These are phyloP conservation scores for Accipiter virgatus DNA, from an alignment of 2,113 vertebrate species.

Conservation along the genomic window DNA sequence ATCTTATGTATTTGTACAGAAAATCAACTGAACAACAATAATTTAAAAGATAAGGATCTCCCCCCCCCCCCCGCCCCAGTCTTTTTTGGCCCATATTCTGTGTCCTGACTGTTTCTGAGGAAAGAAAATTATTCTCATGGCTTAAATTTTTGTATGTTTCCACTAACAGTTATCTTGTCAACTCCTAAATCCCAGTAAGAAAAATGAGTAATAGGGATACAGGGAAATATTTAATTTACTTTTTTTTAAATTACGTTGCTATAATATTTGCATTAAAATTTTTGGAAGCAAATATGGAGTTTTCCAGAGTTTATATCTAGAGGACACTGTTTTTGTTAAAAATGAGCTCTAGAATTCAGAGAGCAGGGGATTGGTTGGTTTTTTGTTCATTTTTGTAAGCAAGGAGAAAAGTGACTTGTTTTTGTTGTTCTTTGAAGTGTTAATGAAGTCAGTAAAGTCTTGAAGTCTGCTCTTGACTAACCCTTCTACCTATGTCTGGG, in stretches of 20 bases:
- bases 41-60: not conserved
- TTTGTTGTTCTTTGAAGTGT: not conserved
- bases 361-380: not conserved
- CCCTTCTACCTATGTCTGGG: not conserved
- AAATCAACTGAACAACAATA: not conserved
- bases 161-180: not conserved
- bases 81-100: not conserved
- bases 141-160: not conserved
- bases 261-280: not conserved
- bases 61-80: rapidly evolving
- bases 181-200: not conserved
- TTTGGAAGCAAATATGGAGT: not conserved
- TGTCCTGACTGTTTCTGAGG: not conserved
- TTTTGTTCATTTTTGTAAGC: not conserved
- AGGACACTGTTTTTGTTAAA: not conserved
- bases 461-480: not conserved
- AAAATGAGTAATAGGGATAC: not conserved
- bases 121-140: not conserved
- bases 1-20: not conserved
- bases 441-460: not conserved
- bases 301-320: not conserved
- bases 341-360: not conserved
- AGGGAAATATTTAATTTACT: not conserved
- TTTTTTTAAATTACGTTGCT: not conserved
- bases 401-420: not conserved